Conservation (phyloP, 35 echinoderm and acorn worm species). For the Hemicentrotus pulcherrimus region DNA sequence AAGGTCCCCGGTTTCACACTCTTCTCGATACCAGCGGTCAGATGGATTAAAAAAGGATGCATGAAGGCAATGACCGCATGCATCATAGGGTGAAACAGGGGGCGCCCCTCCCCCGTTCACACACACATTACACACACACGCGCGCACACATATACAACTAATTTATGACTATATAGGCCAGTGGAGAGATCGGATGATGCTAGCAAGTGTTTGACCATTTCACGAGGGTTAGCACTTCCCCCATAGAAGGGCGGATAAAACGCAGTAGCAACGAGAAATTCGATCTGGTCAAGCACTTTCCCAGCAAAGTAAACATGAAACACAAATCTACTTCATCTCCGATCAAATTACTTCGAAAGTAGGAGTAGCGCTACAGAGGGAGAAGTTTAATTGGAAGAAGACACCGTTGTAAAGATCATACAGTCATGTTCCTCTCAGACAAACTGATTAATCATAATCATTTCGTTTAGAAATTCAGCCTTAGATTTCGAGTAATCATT, state of each 20-base stretch:
- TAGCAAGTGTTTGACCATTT: not conserved
- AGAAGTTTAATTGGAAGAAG: not conserved
- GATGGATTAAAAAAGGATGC: too few species aligned
- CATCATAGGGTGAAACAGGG: too few species aligned
- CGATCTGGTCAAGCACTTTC: not conserved
- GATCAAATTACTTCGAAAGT: not conserved
- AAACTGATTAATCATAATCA: not conserved
- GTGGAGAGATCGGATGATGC: not conserved
- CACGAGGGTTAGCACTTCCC: not conserved
- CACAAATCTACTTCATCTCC: not conserved
- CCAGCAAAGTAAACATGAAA: not conserved
- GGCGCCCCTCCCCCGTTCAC: too few species aligned
- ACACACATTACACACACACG: too few species aligned
- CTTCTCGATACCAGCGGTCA: too few species aligned
- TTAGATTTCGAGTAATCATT: not conserved
- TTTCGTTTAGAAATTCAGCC: not conserved
- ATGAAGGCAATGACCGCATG: too few species aligned
- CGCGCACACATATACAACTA: too few species aligned
- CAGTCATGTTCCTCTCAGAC: not conserved
- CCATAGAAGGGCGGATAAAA: not conserved
- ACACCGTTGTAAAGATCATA: not conserved
- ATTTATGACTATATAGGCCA: too few species aligned
- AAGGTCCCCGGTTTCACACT: too few species aligned
- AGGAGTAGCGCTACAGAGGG: not conserved
- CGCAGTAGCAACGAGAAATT: not conserved